A percentile compares a stretch with the other conserved stretches of the same genome.
phyloP scores from a whole-genome alignment of 1,140 invertebrate genomes.

The Venturia canescens region DNA sequence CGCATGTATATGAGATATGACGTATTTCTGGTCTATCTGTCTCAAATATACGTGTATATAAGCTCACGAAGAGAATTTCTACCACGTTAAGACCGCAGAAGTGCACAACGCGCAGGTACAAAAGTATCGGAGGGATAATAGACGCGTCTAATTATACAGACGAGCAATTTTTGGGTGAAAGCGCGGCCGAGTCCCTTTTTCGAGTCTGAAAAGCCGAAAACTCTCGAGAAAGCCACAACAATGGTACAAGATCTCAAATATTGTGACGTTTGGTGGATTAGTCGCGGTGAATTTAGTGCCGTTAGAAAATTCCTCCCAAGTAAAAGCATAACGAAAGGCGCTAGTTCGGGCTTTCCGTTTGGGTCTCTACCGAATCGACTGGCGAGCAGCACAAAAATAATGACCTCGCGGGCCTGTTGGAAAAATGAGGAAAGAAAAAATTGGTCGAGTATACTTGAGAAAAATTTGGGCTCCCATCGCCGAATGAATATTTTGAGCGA shows the following conservation, averaged over 20 bases:
- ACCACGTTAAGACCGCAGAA: background rate
- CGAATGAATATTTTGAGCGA: too few species aligned
- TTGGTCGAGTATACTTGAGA: too few species aligned
- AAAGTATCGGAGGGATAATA: conserved; percentile 15
- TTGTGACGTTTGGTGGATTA: conserved; percentile 33
- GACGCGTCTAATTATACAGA: conserved; percentile 9
- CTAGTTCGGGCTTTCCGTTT: background rate
- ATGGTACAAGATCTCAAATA: conserved; percentile 14
- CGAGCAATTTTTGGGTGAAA: conserved; percentile 20
- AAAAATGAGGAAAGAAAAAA: background rate
- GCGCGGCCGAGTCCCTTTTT: background rate
- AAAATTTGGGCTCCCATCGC: too few species aligned
- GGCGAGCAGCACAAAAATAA: conserved; percentile 9
- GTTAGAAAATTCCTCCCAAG: background rate
- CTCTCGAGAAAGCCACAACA: conserved; percentile 13
- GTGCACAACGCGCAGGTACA: background rate
- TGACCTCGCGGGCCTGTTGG: background rate
- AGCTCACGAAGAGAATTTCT: background rate
- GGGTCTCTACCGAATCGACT: background rate
- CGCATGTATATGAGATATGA: conserved; percentile 4
- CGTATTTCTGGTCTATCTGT: background rate
- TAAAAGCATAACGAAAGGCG: conserved; percentile 26
- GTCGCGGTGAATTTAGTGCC: conserved; percentile 20
- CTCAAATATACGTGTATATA: background rate
- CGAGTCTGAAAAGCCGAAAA: background rate